A percentile compares a stretch with the other conserved stretches of the same genome.
Evolutionary conservation across 2,113 vertebrate genomes (phyloP).

Genomic region (Lathamus discolor): DNA sequence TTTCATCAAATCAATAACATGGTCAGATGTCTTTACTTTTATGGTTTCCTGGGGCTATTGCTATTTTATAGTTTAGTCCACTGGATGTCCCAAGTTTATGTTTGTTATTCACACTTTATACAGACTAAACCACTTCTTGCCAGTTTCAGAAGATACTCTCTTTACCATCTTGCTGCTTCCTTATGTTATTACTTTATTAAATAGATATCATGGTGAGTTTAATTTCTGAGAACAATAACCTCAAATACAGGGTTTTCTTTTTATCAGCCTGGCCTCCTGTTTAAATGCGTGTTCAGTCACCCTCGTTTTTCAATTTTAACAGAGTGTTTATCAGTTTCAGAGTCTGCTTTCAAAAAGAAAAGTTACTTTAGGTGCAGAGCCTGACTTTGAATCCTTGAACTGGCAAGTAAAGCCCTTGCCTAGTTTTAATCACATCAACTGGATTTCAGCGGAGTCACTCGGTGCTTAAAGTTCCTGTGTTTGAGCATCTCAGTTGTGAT

Average conservation of each 20-base stretch:
- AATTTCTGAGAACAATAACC: background rate
- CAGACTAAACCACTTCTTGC: constrained; percentile 39
- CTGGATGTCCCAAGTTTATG: constrained; percentile 35
- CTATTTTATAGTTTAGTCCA: constrained; percentile 52
- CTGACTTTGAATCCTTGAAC: background rate
- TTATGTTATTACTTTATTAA: background rate
- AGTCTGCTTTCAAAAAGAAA: background rate
- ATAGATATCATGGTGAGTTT: background rate
- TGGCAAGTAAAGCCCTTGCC: background rate
- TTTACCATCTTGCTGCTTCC: background rate
- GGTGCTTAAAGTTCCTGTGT: background rate
- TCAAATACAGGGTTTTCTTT: background rate
- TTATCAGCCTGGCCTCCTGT: background rate
- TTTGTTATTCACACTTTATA: constrained; percentile 59
- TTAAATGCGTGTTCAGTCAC: background rate
- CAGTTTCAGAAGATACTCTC: constrained; percentile 35
- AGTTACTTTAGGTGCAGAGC: background rate
- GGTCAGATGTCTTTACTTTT: constrained; percentile 38
- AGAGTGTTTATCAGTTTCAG: background rate
- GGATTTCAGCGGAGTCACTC: background rate
- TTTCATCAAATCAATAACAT: constrained; percentile 24
- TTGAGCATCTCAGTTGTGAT: background rate
- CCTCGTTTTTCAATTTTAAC: background rate
- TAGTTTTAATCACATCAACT: background rate
- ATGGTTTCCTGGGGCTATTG: constrained; percentile 57